Percentiles rank a stretch among this genome's conserved stretches.
Conservation (phyloP, 2,113 vertebrate species). For the Garra rufa region DNA sequence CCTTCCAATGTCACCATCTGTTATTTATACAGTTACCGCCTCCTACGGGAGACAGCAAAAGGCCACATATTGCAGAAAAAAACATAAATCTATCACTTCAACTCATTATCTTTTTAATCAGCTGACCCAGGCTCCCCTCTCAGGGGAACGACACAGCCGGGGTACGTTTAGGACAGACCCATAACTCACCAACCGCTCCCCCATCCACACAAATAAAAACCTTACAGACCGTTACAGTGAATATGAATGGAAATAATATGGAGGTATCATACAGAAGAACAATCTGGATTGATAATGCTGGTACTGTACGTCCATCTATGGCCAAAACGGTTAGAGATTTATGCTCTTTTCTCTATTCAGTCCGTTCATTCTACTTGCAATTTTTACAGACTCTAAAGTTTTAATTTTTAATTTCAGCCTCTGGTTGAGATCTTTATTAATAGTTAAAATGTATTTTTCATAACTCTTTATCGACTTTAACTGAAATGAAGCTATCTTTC, state of each 20-base stretch:
- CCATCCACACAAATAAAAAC: not conserved
- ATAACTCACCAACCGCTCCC: not conserved
- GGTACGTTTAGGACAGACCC: conserved; percentile 7
- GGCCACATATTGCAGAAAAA: conserved; percentile 50
- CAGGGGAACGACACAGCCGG: conserved; percentile 1
- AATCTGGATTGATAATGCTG: not conserved
- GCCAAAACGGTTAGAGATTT: not conserved
- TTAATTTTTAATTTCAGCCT: too few relatives aligned
- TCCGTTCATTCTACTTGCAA: not conserved
- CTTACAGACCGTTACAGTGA: not conserved
- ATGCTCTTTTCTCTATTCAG: not conserved
- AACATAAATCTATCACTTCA: conserved; percentile 52
- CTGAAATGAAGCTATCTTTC: too few relatives aligned
- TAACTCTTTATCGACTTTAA: too few relatives aligned
- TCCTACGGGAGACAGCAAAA: conserved; percentile 40
- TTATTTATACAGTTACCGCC: conserved; percentile 52
- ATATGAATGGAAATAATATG: not conserved
- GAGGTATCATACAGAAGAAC: not conserved
- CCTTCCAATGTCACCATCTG: conserved; percentile 53
- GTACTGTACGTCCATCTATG: not conserved
- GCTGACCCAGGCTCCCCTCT: conserved; percentile 40
- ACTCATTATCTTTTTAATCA: conserved; percentile 59
- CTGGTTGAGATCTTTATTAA: too few relatives aligned
- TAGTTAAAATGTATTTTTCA: too few relatives aligned
- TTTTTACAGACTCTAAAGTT: not conserved